A percentile compares a stretch with the other conserved stretches of the same genome.
Conservation (phyloP, 2,797 vertebrate genomes). For the Xiphorhynchus erythropygius region DNA sequence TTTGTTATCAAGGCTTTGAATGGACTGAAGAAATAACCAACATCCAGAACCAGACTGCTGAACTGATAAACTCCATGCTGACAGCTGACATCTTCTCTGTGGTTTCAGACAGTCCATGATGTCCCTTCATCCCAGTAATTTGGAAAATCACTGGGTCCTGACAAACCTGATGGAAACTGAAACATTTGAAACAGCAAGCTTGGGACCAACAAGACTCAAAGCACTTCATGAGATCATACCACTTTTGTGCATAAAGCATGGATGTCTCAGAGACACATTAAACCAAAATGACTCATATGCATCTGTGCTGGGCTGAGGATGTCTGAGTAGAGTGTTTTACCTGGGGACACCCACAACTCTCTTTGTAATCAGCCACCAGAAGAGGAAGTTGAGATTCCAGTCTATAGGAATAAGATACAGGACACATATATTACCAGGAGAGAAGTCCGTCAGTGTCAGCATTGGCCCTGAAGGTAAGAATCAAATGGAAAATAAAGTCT, state of each 20-base stretch:
- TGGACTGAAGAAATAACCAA: background rate
- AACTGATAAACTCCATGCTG: background rate
- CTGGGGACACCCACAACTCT: background rate
- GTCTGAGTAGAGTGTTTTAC: background rate
- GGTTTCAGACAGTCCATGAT: background rate
- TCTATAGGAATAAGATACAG: background rate
- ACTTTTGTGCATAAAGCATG: background rate
- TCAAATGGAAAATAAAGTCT: background rate
- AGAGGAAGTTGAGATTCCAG: background rate
- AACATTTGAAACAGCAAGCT: fast-evolving
- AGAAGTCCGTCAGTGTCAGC: background rate
- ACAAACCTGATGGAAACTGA: background rate
- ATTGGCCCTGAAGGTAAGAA: background rate
- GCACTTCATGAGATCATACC: too few species aligned
- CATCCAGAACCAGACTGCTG: background rate
- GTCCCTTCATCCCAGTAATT: background rate
- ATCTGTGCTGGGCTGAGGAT: fast-evolving
- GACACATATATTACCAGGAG: background rate
- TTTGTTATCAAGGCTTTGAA: background rate
- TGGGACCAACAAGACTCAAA: background rate
- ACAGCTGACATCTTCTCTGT: background rate
- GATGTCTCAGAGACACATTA: background rate
- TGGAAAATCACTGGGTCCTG: background rate
- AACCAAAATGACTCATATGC: background rate
- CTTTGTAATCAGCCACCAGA: background rate